These are phyloP conservation scores for Poeciliopsis prolifica DNA, from an alignment of 2,113 vertebrate species.

Conservation along the genomic window DNA sequence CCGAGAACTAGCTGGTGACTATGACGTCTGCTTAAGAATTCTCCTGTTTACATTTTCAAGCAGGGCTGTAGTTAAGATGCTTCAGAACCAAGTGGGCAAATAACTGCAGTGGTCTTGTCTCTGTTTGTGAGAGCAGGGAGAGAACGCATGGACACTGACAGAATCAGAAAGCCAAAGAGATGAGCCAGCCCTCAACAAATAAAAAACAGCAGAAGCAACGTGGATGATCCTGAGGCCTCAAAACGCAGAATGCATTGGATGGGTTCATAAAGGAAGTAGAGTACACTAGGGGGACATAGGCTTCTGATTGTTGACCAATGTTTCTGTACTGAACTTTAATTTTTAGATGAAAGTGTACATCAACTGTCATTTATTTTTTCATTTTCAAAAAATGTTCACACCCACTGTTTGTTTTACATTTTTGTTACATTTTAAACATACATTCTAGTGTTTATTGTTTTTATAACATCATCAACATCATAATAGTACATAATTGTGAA, in stretches of 20 bases:
- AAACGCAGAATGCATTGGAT: background rate
- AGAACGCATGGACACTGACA: slow-evolving; percentile 41
- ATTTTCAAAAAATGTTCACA: background rate
- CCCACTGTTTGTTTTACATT: background rate
- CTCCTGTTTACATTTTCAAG: background rate
- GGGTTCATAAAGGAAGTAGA: background rate
- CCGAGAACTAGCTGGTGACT: background rate
- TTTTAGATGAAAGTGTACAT: background rate
- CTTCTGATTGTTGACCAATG: no score
- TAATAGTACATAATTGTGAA: background rate
- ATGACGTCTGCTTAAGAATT: background rate
- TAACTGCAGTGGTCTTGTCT: slow-evolving; percentile 1
- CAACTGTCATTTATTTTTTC: background rate
- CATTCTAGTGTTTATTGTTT: background rate
- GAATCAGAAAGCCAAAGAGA: slow-evolving; percentile 58
- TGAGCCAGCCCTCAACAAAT: slow-evolving; percentile 59
- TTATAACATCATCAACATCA: background rate
- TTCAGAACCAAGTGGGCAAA: background rate
- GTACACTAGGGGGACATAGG: no score
- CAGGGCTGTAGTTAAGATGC: background rate
- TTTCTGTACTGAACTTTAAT: background rate
- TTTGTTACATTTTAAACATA: background rate
- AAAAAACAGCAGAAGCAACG: slow-evolving; percentile 29
- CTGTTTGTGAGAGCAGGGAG: slow-evolving; percentile 47
- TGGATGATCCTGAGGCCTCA: slow-evolving; percentile 14